Base-by-base conservation (phyloP, 2,888 invertebrate species). In the Tenthredo scrophulariae region DNA sequence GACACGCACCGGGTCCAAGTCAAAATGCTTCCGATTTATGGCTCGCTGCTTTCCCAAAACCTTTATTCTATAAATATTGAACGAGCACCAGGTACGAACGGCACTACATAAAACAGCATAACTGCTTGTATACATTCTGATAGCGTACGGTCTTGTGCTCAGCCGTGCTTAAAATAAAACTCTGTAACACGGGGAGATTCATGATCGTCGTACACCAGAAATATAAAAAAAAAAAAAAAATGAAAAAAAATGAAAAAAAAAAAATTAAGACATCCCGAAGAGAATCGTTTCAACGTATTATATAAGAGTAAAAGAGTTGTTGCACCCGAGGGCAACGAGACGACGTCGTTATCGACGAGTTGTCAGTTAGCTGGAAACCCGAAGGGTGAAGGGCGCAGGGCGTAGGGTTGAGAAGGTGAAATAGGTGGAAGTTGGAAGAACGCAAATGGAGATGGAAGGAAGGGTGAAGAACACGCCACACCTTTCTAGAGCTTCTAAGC, bases 401-500 rank as follows among this genome's bases (percentile, higher is more conserved):
- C 58, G 37, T 37, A 40, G 72, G n/a, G 37, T 70, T 70, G 33
- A 40, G 72, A 40, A 26, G 43, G 18, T 37, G 65, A 84, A 77
- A 74, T 26, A 74, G 40, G 62, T 54, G 29, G 83, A 43, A 15
- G 58, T 50, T 37, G 46, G 26, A n/a, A 80, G 46, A 37, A 67
- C 26, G 40, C 4, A 18, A 37, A 70, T 70, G 29, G 46, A 37
- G 43, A 67, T 37, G 26, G 46, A 84, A 70, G 43, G n/a, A 43
- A 46, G 84, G 84, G 74, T 74, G 40, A 85, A 26, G 83, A 84
- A 85, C 84, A 84, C 75, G 83, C 88, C 87, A 87, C 90, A 91
- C 90, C 88, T 90, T 91, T 87, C 37, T 91, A 90, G 89, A 90
- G 90, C 90, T 91, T 91, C 89, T 90, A 89, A 90, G 90, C 89